Evolutionary conservation across 2,113 vertebrate genomes (phyloP).

Genomic region (Albula glossodonta): DNA sequence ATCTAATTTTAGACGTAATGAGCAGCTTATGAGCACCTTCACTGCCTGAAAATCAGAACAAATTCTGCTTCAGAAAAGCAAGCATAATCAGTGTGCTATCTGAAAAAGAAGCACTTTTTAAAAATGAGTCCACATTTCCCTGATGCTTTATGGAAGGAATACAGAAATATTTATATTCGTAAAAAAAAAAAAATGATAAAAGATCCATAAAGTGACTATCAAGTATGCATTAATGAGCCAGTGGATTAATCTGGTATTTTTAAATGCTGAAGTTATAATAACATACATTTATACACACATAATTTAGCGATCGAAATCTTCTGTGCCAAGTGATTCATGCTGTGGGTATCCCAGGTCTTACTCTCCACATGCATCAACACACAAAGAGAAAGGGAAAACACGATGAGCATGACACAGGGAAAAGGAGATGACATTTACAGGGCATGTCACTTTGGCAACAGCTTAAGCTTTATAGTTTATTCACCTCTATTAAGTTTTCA

Average conservation of each 20-base stretch:
- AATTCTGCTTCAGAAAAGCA: neutral
- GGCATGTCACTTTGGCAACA: too few species aligned
- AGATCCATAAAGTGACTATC: neutral
- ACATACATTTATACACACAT: neutral
- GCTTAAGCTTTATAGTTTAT: too few species aligned
- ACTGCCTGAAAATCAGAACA: neutral
- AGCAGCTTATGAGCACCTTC: slow-evolving; percentile 5
- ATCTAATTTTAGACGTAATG: slow-evolving; percentile 15
- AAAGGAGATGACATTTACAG: too few species aligned
- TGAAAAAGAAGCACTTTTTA: neutral
- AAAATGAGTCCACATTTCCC: neutral
- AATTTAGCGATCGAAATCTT: neutral
- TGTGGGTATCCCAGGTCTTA: too few species aligned
- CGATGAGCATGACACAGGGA: too few species aligned
- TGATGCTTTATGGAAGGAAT: neutral
- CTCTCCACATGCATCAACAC: too few species aligned
- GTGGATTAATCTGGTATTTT: neutral
- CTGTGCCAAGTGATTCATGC: neutral
- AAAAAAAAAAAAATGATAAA: neutral
- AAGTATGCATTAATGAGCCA: neutral
- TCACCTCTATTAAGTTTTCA: too few species aligned
- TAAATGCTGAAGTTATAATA: neutral
- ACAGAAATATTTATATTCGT: neutral
- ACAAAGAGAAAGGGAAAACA: too few species aligned
- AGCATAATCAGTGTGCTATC: neutral